phyloP scores from a whole-genome alignment of 1,140 invertebrate genomes.

The Orius insidiosus region DNA sequence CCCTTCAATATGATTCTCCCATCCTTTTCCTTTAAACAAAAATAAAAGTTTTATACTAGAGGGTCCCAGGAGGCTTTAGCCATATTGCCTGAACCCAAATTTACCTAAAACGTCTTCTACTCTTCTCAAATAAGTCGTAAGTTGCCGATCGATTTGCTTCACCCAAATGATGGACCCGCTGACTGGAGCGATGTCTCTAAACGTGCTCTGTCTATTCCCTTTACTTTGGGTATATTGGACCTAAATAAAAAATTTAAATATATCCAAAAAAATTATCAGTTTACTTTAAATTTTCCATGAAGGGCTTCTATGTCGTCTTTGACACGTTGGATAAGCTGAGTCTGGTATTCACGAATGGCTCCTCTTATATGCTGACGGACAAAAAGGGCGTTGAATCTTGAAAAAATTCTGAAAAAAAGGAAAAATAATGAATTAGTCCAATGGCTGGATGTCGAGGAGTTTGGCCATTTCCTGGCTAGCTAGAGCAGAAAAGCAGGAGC shows the following conservation, averaged over 20 bases:
- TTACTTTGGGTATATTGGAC: slow-evolving; percentile 43
- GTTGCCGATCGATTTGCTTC: slow-evolving; percentile 92
- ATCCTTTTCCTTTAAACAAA: too few species aligned
- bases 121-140: slow-evolving; percentile 89
- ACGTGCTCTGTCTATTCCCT: slow-evolving; percentile 73
- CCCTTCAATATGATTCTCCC: slow-evolving; percentile 98
- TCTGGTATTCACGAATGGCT: slow-evolving; percentile 97
- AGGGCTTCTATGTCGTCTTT: slow-evolving; percentile 97
- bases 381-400: slow-evolving; percentile 94
- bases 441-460: too few species aligned
- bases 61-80: too few species aligned
- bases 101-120: slow-evolving; percentile 96
- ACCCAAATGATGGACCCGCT: slow-evolving; percentile 98
- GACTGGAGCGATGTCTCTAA: slow-evolving; percentile 87
- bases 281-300: slow-evolving; percentile 95
- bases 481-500: too few species aligned
- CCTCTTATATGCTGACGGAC: slow-evolving; percentile 95
- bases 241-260: slow-evolving; percentile 7
- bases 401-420: slow-evolving; percentile 60
- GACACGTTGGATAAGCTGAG: slow-evolving; percentile 94
- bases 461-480: too few species aligned
- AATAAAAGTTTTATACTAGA: too few species aligned
- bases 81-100: too few species aligned
- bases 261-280: slow-evolving; percentile 4
- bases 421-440: too few species aligned